Evolutionary conservation across 2,113 vertebrate genomes (phyloP), one percentile per base, ranked within the genome.

Genomic region (Ammodramus savannarum): DNA sequence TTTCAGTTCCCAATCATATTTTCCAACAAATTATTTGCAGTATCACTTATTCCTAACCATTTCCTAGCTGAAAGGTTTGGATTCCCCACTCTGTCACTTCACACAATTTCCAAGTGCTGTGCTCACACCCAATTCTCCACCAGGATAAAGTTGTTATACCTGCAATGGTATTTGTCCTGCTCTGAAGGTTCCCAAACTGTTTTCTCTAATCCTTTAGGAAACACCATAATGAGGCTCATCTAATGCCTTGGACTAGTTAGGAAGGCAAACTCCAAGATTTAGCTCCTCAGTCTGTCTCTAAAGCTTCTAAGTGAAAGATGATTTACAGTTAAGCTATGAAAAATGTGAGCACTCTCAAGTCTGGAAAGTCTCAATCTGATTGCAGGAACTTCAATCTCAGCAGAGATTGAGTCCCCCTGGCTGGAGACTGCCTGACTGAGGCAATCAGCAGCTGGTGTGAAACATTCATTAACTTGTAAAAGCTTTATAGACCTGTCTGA

Each of bases 261-360:
- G 97, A 98, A 98, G 97, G 98, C 98, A 98, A 98, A 98, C 96
- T 87, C 97, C 75, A 97, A 98, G 98, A 98, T 98, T 98, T 98
- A 98, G 96, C 89, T 97, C 97, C 97, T 98, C 97, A 97, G 98
- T 95, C 97, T 96, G 98, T 97, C 98, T 98, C 96, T 97, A 98
- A 98, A 99, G 98, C 98, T 98, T 98, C 98, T 98, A 98, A 98
- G 97, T 97, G 98, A 98, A 97, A 98, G 97, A 98, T 98, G 98
- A 99, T 99, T 99, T 99, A 98, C 97, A 97, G 98, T 97, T 98
- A 97, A 98, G 98, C 98, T 97, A 98, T 93, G 92, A 98, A 98
- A 98, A 98, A 98, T 97, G 98, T 96, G 98, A 98, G 93, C 97
- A 93, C 95, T 95, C 97, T 96, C 96, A 95, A 97, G 98, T 97